A percentile compares a stretch with the other conserved stretches of the same genome.
Conservation (phyloP, 2,797 vertebrate species). For the Gobio occitaniae region DNA sequence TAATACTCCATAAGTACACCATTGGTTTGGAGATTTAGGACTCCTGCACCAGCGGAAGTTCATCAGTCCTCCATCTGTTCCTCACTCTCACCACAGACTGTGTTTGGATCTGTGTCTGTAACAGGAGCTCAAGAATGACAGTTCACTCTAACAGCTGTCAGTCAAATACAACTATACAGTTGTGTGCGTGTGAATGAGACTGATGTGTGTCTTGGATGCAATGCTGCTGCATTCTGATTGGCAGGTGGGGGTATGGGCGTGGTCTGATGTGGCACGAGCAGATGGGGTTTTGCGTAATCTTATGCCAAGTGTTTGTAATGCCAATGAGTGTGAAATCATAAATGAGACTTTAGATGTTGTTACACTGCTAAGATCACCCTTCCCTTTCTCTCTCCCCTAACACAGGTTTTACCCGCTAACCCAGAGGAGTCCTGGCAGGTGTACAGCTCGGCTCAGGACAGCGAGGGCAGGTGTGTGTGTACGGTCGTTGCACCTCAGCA, state of each 20-base stretch:
- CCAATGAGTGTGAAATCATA: constrained; percentile 19
- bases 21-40: constrained; percentile 7
- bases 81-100: constrained; percentile 2
- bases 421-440: constrained; percentile 99
- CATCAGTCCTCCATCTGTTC: constrained; percentile 32
- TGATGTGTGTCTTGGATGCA: neutral
- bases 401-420: constrained; percentile 93
- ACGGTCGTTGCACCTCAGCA: constrained; percentile 99
- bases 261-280: constrained; percentile 56
- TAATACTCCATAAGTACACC: neutral
- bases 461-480: constrained; percentile 97
- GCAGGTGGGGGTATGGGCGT: constrained; percentile 54
- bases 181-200: neutral
- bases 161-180: neutral
- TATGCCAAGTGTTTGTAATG: constrained; percentile 37
- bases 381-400: neutral
- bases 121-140: neutral
- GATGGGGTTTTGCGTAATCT: constrained; percentile 60
- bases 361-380: neutral
- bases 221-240: constrained; percentile 10
- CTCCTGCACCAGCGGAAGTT: constrained; percentile 1
- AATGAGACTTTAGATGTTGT: constrained; percentile 20
- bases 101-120: constrained; percentile 3
- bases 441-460: constrained; percentile 98
- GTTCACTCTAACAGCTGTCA: constrained; percentile 19